Evolutionary conservation across 2,888 invertebrate genomes (phyloP), one percentile per base, ranked within the genome.

Genomic region (Imbricaverruca yamaguchii): DNA sequence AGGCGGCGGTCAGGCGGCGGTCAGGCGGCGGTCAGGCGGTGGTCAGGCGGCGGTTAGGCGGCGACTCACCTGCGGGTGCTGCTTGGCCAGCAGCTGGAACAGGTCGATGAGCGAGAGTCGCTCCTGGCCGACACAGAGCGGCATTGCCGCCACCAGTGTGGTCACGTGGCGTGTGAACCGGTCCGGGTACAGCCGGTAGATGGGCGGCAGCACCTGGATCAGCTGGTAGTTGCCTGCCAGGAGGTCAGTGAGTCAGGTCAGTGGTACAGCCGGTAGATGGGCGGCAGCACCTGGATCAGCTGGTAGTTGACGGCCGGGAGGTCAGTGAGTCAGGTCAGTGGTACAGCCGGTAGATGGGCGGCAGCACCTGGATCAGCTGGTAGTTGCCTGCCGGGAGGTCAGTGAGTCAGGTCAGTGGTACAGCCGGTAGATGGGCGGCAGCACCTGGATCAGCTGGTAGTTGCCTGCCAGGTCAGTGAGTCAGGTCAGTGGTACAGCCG

Each of bases 371-470:
- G 83, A 95, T 93, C 53, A 97, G 89, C 0, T 94, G 92, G 87
- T 94, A 95, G 88, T 97, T 97, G 81, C 95, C 95, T 94, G 87
- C 65, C 89, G 88, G 82, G 82, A 84, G 83, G 84, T 39, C 39
- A 39, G 39, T 39, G 4, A 1, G 39, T 39, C 39, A 1, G 39
- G 39, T 39, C 39, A 39, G 39, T 39, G 93, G 80, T 95, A 94
- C 39, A 96, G 94, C 85, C 93, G 92, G 87, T 96, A 97, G 67
- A 97, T 92, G 88, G 95, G 95, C 0, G 95, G 95, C 83, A 97
- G 90, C 67, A 97, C 95, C 80, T 95, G 90, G 83, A 95, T 93
- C 53, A 97, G 89, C 0, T 94, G 92, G 87, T 94, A 95, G 88
- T 97, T 97, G 81, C 95, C 95, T 94, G 87, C 65, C 89, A 39